Conservation (phyloP, 2,113 vertebrate genomes). For the Xyrauchen texanus region DNA sequence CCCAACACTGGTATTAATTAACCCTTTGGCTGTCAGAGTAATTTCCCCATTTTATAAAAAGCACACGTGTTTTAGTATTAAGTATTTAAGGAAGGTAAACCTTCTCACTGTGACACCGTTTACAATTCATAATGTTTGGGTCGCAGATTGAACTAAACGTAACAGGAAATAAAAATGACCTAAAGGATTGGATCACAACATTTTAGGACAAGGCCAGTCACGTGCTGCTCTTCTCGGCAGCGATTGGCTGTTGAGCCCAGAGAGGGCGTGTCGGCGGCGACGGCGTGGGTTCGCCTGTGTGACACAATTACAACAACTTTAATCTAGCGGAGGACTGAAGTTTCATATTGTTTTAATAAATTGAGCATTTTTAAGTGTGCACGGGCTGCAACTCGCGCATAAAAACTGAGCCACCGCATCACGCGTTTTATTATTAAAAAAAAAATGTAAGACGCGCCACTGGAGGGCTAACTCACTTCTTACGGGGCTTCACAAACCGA, state of each 20-base stretch:
- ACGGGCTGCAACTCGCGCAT: slow-evolving; percentile 22
- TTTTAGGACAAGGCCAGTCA: slow-evolving; percentile 66
- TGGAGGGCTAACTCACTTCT: slow-evolving; percentile 41
- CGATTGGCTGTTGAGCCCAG: slow-evolving; percentile 71
- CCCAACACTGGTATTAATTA: too few relatives aligned
- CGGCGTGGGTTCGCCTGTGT: slow-evolving; percentile 87
- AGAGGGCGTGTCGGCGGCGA: slow-evolving; percentile 72
- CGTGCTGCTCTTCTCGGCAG: slow-evolving; percentile 60
- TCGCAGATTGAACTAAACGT: background rate
- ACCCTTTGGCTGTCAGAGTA: too few relatives aligned
- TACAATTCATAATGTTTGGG: background rate
- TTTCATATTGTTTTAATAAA: slow-evolving; percentile 75
- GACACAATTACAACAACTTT: slow-evolving; percentile 98
- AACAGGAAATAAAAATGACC: background rate
- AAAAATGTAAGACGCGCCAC: slow-evolving; percentile 54
- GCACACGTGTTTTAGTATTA: background rate
- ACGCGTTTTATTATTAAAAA: background rate
- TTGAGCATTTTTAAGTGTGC: slow-evolving; percentile 55
- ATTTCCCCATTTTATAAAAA: background rate
- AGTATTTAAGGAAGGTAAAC: background rate
- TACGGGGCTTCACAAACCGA: slow-evolving; percentile 29
- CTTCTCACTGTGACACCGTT: background rate
- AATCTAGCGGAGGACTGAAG: slow-evolving; percentile 82
- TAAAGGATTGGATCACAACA: slow-evolving; percentile 23
- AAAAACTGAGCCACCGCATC: slow-evolving; percentile 19